Conservation (phyloP, 2,888 invertebrate species). For the Syrphus vitripennis region DNA sequence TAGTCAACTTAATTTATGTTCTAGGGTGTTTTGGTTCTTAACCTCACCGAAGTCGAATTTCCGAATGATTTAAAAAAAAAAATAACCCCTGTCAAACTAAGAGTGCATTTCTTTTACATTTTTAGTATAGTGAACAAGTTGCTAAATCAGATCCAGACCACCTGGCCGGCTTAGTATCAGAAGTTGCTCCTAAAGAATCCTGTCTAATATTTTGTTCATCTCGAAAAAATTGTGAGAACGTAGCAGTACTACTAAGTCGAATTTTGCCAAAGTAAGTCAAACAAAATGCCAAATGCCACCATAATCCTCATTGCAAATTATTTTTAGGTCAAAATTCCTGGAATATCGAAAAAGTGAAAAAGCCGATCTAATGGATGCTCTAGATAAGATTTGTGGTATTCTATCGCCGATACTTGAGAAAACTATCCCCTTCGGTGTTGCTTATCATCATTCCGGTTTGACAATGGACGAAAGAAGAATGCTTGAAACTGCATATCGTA, state of each 20-base stretch:
- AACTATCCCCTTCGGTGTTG: conserved; percentile 91
- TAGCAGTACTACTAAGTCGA: conserved; percentile 88
- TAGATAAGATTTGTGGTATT: conserved; percentile 85
- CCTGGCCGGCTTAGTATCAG: conserved; percentile 89
- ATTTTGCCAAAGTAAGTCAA: conserved; percentile 81
- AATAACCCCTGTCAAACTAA: too few relatives aligned
- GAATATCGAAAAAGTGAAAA: conserved; percentile 84
- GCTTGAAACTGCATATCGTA: conserved; percentile 91
- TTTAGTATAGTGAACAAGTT: conserved; percentile 85
- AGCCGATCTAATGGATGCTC: conserved; percentile 83
- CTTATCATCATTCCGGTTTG: conserved; percentile 96
- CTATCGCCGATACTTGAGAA: conserved; percentile 86
- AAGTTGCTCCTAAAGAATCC: conserved; percentile 89
- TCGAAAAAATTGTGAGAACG: conserved; percentile 95
- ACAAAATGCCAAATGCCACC: background rate
- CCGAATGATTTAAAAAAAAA: too few relatives aligned
- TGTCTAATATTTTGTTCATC: conserved; percentile 97
- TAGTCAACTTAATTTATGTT: too few relatives aligned
- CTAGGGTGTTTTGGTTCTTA: too few relatives aligned
- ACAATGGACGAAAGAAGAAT: conserved; percentile 92
- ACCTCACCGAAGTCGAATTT: too few relatives aligned
- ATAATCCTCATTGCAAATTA: background rate
- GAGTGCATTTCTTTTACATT: background rate
- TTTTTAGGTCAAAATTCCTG: conserved; percentile 82
- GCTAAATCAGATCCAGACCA: conserved; percentile 89